Evolutionary conservation across 2,888 invertebrate genomes (phyloP).

Genomic region (Sylvicola cinctus): DNA sequence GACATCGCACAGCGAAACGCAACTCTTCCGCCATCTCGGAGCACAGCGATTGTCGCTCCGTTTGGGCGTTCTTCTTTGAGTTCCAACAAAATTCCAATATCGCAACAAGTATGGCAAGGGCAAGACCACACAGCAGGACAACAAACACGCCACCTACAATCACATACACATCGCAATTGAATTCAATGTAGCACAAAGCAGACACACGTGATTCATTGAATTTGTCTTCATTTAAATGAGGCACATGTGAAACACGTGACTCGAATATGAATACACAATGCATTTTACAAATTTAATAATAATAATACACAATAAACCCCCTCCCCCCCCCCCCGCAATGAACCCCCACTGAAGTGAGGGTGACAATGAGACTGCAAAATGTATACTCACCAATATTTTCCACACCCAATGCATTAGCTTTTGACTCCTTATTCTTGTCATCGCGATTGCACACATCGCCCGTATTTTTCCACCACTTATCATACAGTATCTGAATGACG

Average conservation of each 20-base stretch:
- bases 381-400: slow-evolving; percentile 56
- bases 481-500: slow-evolving; percentile 77
- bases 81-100: slow-evolving; percentile 92
- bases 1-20: slow-evolving; percentile 73
- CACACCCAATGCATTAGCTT: slow-evolving; percentile 72
- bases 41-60: slow-evolving; percentile 71
- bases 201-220: too few relatives aligned
- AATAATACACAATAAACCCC: too few relatives aligned
- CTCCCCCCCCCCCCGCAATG: too few relatives aligned
- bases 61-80: slow-evolving; percentile 68
- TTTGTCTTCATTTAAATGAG: too few relatives aligned
- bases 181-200: too few relatives aligned
- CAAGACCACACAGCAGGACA: slow-evolving; percentile 79
- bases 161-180: slow-evolving; percentile 1
- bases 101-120: slow-evolving; percentile 76
- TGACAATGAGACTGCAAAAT: too few relatives aligned
- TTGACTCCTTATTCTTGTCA: slow-evolving; percentile 73
- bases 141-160: slow-evolving; percentile 83
- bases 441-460: slow-evolving; percentile 79
- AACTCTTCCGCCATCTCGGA: slow-evolving; percentile 89
- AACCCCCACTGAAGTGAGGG: too few relatives aligned
- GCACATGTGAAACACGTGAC: too few relatives aligned
- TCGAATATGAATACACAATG: too few relatives aligned
- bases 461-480: slow-evolving; percentile 97
- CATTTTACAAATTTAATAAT: too few relatives aligned